Evolutionary conservation across 2,797 vertebrate species (phyloP), one percentile per base, ranked within the genome.

Genomic region (Enteromius mattozi): DNA sequence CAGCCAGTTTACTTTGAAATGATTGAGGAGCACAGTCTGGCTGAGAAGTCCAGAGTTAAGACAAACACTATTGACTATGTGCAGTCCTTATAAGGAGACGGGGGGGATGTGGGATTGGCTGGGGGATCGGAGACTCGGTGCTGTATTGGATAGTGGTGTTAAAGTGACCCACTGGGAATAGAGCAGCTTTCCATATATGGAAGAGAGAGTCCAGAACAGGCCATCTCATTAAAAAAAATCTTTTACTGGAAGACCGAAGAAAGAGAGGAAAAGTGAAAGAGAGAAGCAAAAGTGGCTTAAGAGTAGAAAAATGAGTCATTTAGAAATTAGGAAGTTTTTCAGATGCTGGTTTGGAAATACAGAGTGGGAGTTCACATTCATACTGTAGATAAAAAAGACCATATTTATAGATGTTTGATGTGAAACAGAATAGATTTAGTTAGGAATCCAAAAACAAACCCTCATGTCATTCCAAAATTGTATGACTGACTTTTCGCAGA

Each of bases 101-200:
- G 93, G 85, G 86, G 90, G 84, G n/a, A 69, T 81, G 91, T 85
- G 88, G 93, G 94, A 96, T 96, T 95, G 94, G 94, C 92, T 91
- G 90, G 92, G 80, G 87, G 68, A 80, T 76, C 87, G 68, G 82
- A 87, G 86, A 69, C 89, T 86, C 74, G 78, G 72, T 85, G 30
- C 80, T 35, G 86, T 91, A 95, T 95, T 95, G 93, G 93, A 88
- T 56, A 89, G 91, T 90, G 74, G 90, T 90, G 93, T 94, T 91
- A 92, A 89, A 94, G 90, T 94, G 95, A 96, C 93, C 95, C 91
- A 92, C 89, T 94, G 92, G 96, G 95, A 97, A 94, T 95, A 91
- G 94, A 94, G 94, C 95, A 94, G 92, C 93, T 92, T 90, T 95
- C 97, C 97, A 98, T 97, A 98, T 97, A 96, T 96, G 96, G 96